Percentiles rank a stretch among this genome's conserved stretches.
These are phyloP conservation scores for Nycteola revayana DNA, from an alignment of 2,888 invertebrate genomes.

Conservation along the genomic window DNA sequence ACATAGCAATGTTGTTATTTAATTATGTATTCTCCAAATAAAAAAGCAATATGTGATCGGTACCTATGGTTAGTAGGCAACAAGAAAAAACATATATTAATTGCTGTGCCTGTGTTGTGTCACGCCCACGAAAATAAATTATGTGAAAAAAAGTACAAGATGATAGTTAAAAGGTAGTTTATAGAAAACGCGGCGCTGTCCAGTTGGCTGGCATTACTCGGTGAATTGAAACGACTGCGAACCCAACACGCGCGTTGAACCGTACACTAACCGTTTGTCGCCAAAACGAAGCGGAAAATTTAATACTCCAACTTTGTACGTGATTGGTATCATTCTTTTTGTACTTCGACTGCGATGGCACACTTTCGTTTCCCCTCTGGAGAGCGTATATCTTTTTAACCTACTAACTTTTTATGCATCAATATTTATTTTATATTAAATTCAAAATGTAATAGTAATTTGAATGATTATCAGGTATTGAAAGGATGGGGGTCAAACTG, in stretches of 20 bases:
- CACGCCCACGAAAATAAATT: constrained; percentile 15
- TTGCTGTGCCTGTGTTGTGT: constrained; percentile 3
- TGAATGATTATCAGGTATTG: no score
- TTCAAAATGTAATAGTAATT: no score
- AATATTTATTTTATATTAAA: constrained; percentile 49
- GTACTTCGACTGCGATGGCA: constrained; percentile 53
- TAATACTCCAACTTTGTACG: constrained; percentile 71
- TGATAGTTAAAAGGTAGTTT: constrained; percentile 16
- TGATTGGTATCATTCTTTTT: constrained; percentile 68
- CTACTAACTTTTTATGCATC: constrained; percentile 41
- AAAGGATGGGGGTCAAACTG: no score
- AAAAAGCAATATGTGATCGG: neutral
- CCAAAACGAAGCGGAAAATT: constrained; percentile 74
- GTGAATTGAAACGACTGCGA: constrained; percentile 29
- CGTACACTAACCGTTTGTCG: constrained; percentile 67
- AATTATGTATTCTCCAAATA: constrained; percentile 5
- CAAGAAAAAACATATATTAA: neutral
- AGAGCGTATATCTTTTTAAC: constrained; percentile 38
- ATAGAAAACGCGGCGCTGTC: constrained; percentile 13
- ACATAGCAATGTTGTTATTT: constrained; percentile 4
- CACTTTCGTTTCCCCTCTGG: constrained; percentile 64
- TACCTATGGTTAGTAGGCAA: neutral
- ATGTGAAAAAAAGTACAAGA: constrained; percentile 12
- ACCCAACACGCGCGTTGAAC: constrained; percentile 42
- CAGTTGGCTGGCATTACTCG: constrained; percentile 20